Base-by-base conservation (phyloP, 1,140 invertebrate species). In the Trichonephila inaurata region DNA sequence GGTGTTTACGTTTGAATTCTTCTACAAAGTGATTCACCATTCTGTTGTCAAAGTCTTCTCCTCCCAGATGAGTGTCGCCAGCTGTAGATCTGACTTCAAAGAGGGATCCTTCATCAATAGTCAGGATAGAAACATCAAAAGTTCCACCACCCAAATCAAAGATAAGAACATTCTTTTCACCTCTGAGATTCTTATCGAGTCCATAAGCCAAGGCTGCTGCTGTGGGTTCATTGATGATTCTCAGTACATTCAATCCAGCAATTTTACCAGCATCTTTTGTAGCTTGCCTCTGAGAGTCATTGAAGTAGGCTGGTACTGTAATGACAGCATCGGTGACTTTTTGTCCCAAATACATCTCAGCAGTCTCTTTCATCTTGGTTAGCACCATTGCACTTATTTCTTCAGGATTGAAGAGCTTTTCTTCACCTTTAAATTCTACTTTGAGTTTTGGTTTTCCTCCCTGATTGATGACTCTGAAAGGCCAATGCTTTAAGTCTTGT, bases 251-350 rank as follows among this genome's bases (percentile, higher is more conserved):
- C 33, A 40, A 2, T 40, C 33, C 33, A 40, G 33, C 96, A 95
- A 99, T 99, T 96, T 99, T 98, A 94, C 99, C 99, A 95, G 99
- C 99, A 97, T 99, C 98, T 96, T 99, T 99, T 1, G 98, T 99
- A 18, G 98, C 98, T 96, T 97, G 95, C 69, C 98, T 97, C 96
- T 98, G 98, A 89, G 98, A 98, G 96, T 98, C 98, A 95, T 98
- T 98, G 96, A 98, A 98, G 96, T 98, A 98, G 94, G 97, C 97
- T 61, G 97, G 97, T n/a, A 95, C 95, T 24, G 95, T 95, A 21
- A 95, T 99, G 33, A 40, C 33, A 40, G 33, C 33, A 40, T 40
- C 33, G 3, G 33, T 40, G 2, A 40, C 33, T 4, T 40, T 40
- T 4, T 40, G 33, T 40, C 33, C 33, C 3, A 40, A 40, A 40